Evolutionary conservation across 2,797 vertebrate species (phyloP).

Genomic region (Manis javanica): DNA sequence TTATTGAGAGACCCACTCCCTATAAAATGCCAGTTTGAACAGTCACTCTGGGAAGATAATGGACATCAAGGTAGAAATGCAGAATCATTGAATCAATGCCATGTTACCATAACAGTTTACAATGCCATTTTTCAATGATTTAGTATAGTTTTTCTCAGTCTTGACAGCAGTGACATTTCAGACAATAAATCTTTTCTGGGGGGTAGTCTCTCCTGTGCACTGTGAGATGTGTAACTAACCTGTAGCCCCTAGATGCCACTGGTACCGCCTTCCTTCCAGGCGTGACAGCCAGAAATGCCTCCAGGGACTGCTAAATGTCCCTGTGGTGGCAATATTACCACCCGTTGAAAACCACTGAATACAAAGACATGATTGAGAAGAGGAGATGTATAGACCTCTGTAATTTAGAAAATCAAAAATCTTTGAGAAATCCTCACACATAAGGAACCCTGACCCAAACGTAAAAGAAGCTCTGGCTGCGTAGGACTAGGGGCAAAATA

Average conservation of each 20-base stretch:
- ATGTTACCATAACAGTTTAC: background rate
- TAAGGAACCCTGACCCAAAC: background rate
- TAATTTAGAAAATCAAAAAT: background rate
- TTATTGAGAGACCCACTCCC: background rate
- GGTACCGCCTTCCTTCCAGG: rapidly evolving
- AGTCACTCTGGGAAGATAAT: background rate
- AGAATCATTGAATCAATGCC: background rate
- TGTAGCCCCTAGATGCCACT: background rate
- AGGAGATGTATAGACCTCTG: rapidly evolving
- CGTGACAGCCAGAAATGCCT: background rate
- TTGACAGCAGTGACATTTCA: background rate
- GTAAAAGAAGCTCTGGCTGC: background rate
- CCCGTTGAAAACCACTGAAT: background rate
- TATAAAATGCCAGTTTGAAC: background rate
- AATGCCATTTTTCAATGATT: background rate
- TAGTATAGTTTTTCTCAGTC: background rate
- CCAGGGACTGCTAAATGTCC: background rate
- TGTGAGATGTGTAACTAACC: background rate
- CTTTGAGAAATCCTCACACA: background rate
- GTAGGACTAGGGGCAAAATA: background rate
- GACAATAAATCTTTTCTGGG: too few species aligned
- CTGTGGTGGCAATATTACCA: rapidly evolving
- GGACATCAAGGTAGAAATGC: background rate
- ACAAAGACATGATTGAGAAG: background rate
- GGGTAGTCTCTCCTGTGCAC: rapidly evolving